Evolutionary conservation across 2,888 invertebrate species (phyloP), one percentile per base, ranked within the genome.

Genomic region (Agapostemon virescens): DNA sequence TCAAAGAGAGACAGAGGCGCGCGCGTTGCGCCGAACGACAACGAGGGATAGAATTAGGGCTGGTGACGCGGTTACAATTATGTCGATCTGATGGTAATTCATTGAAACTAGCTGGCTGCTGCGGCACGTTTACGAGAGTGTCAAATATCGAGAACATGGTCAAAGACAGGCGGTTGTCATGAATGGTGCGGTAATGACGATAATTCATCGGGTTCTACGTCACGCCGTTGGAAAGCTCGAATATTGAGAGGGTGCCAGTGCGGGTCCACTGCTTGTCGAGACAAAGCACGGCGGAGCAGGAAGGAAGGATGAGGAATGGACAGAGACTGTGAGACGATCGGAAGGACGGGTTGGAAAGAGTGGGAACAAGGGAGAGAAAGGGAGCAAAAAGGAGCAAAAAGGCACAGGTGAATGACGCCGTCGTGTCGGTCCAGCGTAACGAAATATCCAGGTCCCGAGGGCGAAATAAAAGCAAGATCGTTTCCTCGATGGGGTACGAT

Each of bases 391-490:
- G n/a, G 20, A 58, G 11, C 30, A 20, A 33, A 4, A 33, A 17
- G n/a, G 20, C 33, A 33, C 7, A 61, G 63, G 63, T 36, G 36
- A 40, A 68, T 49, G 66, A 3, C n/a, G 49, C 66, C 74, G 45
- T 76, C 66, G 42, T 52, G 63, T 74, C 69, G 38, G 76, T 40
- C 75, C 71, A 52, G 69, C 74, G 75, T 81, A 84, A 72, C 84
- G 80, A 83, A 83, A 85, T 82, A 79, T 78, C 76, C 74, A 38
- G 63, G 58, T 78, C 81, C 76, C 81, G 69, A 38, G 75, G 78
- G 83, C 55, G 74, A 84, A 83, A 84, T 85, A 86, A 86, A 84
- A 86, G 80, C 85, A 75, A 58, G 81, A 73, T 81, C 79, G 74
- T 80, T 84, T 83, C 73, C 79, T 75, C 74, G 81, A 72, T 76